Conservation (phyloP, 2,113 vertebrate genomes). For the Arizona elegans region DNA sequence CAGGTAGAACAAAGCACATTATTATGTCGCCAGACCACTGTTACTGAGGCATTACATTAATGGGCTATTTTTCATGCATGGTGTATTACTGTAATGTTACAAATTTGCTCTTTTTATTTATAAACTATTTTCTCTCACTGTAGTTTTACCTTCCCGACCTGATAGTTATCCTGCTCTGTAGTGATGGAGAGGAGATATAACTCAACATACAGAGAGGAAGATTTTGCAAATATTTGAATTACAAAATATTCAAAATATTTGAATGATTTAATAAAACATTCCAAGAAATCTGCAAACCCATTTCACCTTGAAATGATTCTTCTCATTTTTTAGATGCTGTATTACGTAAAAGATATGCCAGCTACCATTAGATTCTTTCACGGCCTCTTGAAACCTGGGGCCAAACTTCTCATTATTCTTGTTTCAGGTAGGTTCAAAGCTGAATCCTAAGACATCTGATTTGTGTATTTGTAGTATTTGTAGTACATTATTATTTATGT, state of each 20-base stretch:
- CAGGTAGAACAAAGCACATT: constrained; percentile 75
- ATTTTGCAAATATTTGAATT: too few species aligned
- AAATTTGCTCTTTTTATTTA: background rate
- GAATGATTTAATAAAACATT: background rate
- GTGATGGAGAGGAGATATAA: background rate
- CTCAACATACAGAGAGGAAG: background rate
- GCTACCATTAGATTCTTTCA: constrained; percentile 82
- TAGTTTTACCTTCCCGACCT: background rate
- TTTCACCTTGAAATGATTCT: background rate
- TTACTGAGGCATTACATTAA: background rate
- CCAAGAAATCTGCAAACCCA: background rate
- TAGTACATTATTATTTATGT: background rate
- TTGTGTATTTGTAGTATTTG: background rate
- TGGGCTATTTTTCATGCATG: background rate
- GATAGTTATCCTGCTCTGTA: background rate
- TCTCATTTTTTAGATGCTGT: constrained; percentile 75
- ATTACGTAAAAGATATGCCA: constrained; percentile 83
- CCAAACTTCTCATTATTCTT: constrained; percentile 84
- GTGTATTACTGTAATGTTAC: constrained; percentile 27
- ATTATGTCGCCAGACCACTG: background rate
- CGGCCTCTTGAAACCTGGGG: constrained; percentile 75
- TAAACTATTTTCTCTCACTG: background rate
- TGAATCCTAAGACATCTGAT: background rate
- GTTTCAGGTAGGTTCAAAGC: constrained; percentile 80
- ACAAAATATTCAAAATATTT: background rate